Base-by-base conservation (phyloP, 1,140 invertebrate species). In the Leptopilina boulardi region DNA sequence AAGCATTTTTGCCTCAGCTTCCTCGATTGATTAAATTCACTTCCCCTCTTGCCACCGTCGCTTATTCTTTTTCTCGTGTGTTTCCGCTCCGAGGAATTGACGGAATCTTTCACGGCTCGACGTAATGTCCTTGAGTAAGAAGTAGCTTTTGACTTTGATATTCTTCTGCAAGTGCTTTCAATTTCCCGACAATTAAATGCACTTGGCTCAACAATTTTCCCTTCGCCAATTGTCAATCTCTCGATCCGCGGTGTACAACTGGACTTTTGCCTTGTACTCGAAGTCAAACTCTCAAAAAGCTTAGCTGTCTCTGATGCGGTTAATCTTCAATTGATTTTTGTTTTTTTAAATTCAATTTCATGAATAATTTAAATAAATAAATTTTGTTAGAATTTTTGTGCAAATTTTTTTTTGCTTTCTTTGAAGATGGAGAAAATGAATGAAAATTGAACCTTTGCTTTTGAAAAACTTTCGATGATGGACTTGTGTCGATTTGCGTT, bases 281-380 rank as follows among this genome's bases (percentile, higher is more conserved):
- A 51, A 5, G 6, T 51, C n/a, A 51, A 18, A 51, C 47, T 51
- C 18, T 51, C 47, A 8, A 51, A 51, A 51, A 51, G 47, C 18
- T 51, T 51, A 2, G 47, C 54, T 71, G 44, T 76, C 76, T 80
- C 73, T 66, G 77, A 34, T 74, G 79, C 51, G 74, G 71, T 70
- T 56, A 72, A 44, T 18, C 77, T 77, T 79, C 77, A 73, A 81
- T 79, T 81, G 73, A 78, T 70, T 77, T 81, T 66, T 66, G 19
- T 23, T 56, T 56, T 56, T 54, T 54, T 3, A 3, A 2, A 54
- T 54, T 18, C n/a, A n/a, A n/a, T n/a, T n/a, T n/a, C n/a, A n/a
- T n/a, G n/a, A n/a, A n/a, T n/a, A n/a, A n/a, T n/a, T n/a, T n/a
- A n/a, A n/a, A n/a, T n/a, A n/a, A n/a, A n/a, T n/a, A n/a, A n/a